Evolutionary conservation across 1,140 invertebrate genomes (phyloP), one percentile per base, ranked within the genome.

Genomic region (Bathynomus jamesi): DNA sequence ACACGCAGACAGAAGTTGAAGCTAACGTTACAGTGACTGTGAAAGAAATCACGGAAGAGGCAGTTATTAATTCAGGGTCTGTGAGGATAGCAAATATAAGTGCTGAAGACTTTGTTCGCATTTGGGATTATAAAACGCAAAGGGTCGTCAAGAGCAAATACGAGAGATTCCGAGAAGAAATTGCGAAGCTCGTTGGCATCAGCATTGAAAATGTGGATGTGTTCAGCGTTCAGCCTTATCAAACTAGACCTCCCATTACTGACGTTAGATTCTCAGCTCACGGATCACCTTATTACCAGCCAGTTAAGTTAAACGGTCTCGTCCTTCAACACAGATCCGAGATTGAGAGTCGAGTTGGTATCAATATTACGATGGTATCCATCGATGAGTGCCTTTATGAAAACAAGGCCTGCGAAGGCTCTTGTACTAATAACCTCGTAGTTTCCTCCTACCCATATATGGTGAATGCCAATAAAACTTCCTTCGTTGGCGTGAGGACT

Each of bases 311-410:
- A 40, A 95, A 98, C 82, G 95, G 95, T 27, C 90, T 96, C 46
- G 90, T 98, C 0, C 82, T 95, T n/a, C 91, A 95, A 86, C 91
- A 98, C 80, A 67, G 78, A 40, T 66, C 71, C 60, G 78, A 90
- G 87, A 96, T 98, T 81, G 94, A 97, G 84, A 87, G 89, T 77
- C 90, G 91, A 75, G 90, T 97, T 8, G 95, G 94, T 28, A 93
- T 98, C 63, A 95, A 95, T 78, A 96, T 99, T 53, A 94, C 92
- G 3, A 96, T 98, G 94, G 94, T 98, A 2, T 94, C 94, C 69
- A 98, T 99, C 76, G 95, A 99, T 79, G 94, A 98, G 83, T 99
- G 96, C 82, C 84, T 96, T 29, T 93, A 95, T 81, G 94, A 96
- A 84, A 94, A 96, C 80, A 90, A 94, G 79, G 91, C 91, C 83